Percentiles rank a stretch among this genome's conserved stretches.
phyloP scores from a whole-genome alignment of 2,888 invertebrate species.

The Cistogaster globosa region DNA sequence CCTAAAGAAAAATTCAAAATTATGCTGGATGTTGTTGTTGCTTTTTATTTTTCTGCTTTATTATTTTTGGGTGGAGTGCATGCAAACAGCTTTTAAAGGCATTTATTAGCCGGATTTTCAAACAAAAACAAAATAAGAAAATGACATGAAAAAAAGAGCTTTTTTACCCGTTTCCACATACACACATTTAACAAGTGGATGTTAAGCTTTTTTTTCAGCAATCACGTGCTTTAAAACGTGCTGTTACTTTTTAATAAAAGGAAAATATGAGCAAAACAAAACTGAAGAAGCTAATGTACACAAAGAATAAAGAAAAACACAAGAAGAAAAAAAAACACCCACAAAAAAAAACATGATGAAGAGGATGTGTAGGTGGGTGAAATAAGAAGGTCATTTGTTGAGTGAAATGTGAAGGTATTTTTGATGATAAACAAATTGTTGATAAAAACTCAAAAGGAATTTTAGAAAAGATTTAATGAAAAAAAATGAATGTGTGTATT shows the following conservation, averaged over 20 bases:
- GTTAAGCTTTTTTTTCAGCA: slow-evolving; percentile 46
- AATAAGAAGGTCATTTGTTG: slow-evolving; percentile 62
- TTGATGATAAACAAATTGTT: slow-evolving; percentile 1
- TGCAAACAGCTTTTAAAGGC: slow-evolving; percentile 32
- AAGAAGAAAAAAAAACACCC: background rate
- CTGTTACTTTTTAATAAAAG: slow-evolving; percentile 53
- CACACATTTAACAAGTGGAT: slow-evolving; percentile 48
- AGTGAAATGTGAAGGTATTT: slow-evolving; percentile 41
- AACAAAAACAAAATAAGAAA: slow-evolving; percentile 25
- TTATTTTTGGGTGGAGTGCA: slow-evolving; percentile 65
- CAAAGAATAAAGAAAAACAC: slow-evolving; percentile 2
- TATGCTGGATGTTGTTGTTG: slow-evolving; percentile 42
- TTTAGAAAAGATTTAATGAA: slow-evolving; percentile 16
- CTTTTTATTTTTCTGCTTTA: no score
- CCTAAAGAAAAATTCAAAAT: slow-evolving; percentile 28
- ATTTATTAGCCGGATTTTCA: slow-evolving; percentile 56
- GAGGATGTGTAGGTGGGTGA: background rate
- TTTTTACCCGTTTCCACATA: background rate
- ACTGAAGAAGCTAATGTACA: background rate
- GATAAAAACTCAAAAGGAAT: slow-evolving; percentile 13
- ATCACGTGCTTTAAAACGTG: slow-evolving; percentile 69
- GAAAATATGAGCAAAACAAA: slow-evolving; percentile 65
- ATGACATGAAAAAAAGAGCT: background rate
- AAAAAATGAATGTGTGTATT: background rate
- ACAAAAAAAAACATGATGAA: background rate